Evolutionary conservation across 1,140 invertebrate genomes (phyloP).

Genomic region (Notospermus geniculatus): DNA sequence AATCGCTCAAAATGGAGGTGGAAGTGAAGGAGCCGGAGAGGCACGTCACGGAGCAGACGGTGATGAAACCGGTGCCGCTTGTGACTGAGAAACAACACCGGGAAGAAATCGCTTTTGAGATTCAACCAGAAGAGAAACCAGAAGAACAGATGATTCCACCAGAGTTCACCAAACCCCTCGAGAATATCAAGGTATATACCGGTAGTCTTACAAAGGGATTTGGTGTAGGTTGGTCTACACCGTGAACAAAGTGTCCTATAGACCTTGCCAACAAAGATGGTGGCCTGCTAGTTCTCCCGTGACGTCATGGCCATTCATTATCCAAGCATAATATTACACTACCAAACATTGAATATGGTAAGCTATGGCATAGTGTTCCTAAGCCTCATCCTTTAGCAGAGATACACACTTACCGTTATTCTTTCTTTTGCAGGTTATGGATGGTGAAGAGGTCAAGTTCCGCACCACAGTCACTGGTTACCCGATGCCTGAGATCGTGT

Average conservation of each 20-base stretch:
- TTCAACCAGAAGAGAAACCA: slow-evolving; percentile 20
- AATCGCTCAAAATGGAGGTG: slow-evolving; percentile 34
- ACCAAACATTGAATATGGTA: too few relatives aligned
- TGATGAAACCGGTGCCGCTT: slow-evolving; percentile 30
- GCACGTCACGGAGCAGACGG: slow-evolving; percentile 25
- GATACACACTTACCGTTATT: not conserved
- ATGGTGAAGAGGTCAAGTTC: slow-evolving; percentile 82
- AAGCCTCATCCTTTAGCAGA: too few relatives aligned
- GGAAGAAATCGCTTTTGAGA: slow-evolving; percentile 9
- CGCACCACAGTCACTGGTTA: slow-evolving; percentile 41
- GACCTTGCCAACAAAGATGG: too few relatives aligned
- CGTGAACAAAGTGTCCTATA: too few relatives aligned
- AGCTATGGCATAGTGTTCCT: too few relatives aligned
- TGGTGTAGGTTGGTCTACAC: too few relatives aligned
- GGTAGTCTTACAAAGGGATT: too few relatives aligned
- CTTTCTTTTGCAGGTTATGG: slow-evolving; percentile 74
- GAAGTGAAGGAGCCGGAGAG: slow-evolving; percentile 28
- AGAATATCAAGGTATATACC: not conserved
- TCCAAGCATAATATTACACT: too few relatives aligned
- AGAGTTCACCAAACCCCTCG: slow-evolving; percentile 33
- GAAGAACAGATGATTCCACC: slow-evolving; percentile 15
- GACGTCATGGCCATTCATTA: too few relatives aligned
- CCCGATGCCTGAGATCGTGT: slow-evolving; percentile 44
- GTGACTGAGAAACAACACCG: slow-evolving; percentile 16
- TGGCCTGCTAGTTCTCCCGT: too few relatives aligned